Evolutionary conservation across 2,888 invertebrate species (phyloP).

Genomic region (Abrostola tripartita): DNA sequence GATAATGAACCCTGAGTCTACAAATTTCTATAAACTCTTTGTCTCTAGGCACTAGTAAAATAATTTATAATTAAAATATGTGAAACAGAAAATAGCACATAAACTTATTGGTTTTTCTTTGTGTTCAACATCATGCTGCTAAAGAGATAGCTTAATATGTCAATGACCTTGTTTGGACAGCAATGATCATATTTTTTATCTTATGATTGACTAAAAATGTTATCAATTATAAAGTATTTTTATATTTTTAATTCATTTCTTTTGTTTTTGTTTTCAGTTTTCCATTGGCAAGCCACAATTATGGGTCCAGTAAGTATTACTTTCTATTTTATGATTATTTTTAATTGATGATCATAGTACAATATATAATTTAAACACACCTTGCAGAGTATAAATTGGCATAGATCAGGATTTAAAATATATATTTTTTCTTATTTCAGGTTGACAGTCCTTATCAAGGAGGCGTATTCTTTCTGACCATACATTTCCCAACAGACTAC

Average conservation of each 20-base stretch:
- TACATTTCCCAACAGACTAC: slow-evolving; percentile 99
- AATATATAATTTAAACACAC: background rate
- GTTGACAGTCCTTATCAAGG: slow-evolving; percentile 99
- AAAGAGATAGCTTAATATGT: slow-evolving; percentile 48
- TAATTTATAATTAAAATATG: background rate
- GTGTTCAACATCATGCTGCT: slow-evolving; percentile 36
- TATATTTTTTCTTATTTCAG: slow-evolving; percentile 84
- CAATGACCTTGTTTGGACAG: slow-evolving; percentile 62
- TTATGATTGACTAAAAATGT: slow-evolving; percentile 25
- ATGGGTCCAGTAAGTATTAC: slow-evolving; percentile 98
- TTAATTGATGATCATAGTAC: background rate
- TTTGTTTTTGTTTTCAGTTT: slow-evolving; percentile 93
- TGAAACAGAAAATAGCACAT: background rate
- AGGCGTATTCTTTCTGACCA: slow-evolving; percentile 99
- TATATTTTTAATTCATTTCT: slow-evolving; percentile 33
- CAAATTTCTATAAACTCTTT: background rate
- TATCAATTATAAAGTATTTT: slow-evolving; percentile 1
- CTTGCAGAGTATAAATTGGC: too few relatives aligned
- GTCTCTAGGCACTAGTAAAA: background rate
- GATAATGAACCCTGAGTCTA: slow-evolving; percentile 29
- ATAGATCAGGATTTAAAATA: background rate
- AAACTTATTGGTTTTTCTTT: slow-evolving; percentile 28
- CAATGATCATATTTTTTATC: slow-evolving; percentile 37
- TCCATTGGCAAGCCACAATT: slow-evolving; percentile 99
- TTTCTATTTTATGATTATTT: background rate